phyloP scores from a whole-genome alignment of 1,140 invertebrate species.

The Musca vetustissima region DNA sequence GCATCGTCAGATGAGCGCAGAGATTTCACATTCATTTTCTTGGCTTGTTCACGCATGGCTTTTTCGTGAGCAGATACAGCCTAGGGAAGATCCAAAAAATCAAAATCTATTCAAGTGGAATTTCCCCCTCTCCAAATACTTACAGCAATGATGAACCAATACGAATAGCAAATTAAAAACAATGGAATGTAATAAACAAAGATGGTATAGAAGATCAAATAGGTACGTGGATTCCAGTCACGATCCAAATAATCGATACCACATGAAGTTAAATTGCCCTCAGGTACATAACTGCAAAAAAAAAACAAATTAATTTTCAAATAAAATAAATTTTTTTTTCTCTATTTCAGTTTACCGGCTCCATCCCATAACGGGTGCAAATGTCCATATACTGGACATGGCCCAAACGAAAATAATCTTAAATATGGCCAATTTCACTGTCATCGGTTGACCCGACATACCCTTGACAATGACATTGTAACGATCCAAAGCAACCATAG shows the following conservation, averaged over 20 bases:
- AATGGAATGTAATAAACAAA: constrained; percentile 75
- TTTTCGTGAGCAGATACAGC: constrained; percentile 80
- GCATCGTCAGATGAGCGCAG: constrained; percentile 69
- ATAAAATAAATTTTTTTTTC: background rate
- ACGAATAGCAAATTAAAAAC: constrained; percentile 73
- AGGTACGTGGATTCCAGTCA: constrained; percentile 67
- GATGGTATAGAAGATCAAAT: constrained; percentile 70
- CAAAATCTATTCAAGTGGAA: background rate
- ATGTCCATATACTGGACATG: constrained; percentile 68
- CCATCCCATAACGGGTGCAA: constrained; percentile 70
- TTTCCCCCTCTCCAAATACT: constrained; percentile 34
- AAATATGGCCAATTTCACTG: constrained; percentile 67
- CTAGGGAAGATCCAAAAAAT: constrained; percentile 51
- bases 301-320: background rate
- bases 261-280: constrained; percentile 84
- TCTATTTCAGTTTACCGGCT: constrained; percentile 59
- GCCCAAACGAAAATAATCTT: constrained; percentile 71
- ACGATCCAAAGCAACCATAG: constrained; percentile 80
- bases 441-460: constrained; percentile 68
- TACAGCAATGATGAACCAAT: constrained; percentile 76
- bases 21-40: constrained; percentile 84
- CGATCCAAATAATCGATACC: constrained; percentile 79
- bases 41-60: constrained; percentile 79
- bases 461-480: constrained; percentile 86
- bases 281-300: constrained; percentile 78